A percentile compares a stretch with the other conserved stretches of the same genome.
These are phyloP conservation scores for Eilema depressum DNA, from an alignment of 2,888 invertebrate species.

Conservation along the genomic window DNA sequence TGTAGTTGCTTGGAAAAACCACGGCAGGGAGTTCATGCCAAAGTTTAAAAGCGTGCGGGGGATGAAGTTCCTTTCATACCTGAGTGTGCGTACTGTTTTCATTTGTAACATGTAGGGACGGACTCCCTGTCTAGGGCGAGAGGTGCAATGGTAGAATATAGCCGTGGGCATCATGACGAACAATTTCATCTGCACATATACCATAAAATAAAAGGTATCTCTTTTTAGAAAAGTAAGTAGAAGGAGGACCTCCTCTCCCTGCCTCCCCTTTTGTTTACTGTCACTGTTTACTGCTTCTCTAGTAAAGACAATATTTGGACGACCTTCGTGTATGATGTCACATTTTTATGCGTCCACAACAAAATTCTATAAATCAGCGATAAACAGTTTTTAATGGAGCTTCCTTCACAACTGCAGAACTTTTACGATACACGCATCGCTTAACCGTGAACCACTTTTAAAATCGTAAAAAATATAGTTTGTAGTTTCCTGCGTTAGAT, in stretches of 20 bases:
- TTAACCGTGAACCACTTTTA: background rate
- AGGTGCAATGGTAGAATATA: too few species aligned
- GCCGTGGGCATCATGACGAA: too few species aligned
- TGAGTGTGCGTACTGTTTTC: too few species aligned
- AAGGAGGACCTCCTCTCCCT: background rate
- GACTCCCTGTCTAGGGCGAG: too few species aligned
- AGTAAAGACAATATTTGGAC: background rate
- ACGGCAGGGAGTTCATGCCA: too few species aligned
- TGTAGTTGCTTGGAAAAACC: too few species aligned
- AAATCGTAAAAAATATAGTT: background rate
- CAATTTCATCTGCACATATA: too few species aligned
- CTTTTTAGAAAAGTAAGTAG: background rate
- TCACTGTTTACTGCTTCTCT: background rate
- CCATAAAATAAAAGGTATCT: too few species aligned
- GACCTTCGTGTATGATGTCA: background rate
- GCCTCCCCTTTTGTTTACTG: background rate
- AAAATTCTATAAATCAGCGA: conserved; percentile 4
- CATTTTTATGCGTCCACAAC: background rate
- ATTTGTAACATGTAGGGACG: too few species aligned
- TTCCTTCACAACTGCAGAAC: background rate
- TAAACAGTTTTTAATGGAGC: background rate
- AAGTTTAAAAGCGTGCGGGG: too few species aligned
- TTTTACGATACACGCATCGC: conserved; percentile 3
- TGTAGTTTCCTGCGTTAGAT: background rate
- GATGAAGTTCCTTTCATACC: too few species aligned